phyloP scores from a whole-genome alignment of 2,888 invertebrate genomes.

The Noctua janthina region DNA sequence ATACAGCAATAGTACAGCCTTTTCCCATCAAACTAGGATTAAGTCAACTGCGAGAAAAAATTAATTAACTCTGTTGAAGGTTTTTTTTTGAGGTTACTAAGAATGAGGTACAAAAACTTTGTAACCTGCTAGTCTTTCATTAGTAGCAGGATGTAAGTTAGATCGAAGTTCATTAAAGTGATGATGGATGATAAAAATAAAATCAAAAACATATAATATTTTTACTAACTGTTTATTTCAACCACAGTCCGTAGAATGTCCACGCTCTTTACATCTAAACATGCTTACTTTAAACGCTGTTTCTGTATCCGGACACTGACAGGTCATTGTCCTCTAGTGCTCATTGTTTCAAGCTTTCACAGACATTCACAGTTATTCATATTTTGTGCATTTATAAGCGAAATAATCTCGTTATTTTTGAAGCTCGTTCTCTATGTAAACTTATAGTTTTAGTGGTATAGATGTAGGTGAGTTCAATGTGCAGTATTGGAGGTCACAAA shows the following conservation, averaged over 20 bases:
- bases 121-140: background rate
- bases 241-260: conserved; percentile 82
- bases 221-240: conserved; percentile 89
- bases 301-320: conserved; percentile 14
- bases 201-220: conserved; percentile 73
- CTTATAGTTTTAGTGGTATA: conserved; percentile 63
- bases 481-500: conserved; percentile 44
- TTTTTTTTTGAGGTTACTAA: background rate
- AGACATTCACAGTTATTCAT: conserved; percentile 56
- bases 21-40: background rate
- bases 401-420: conserved; percentile 61
- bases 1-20: background rate
- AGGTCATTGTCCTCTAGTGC: conserved; percentile 46
- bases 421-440: conserved; percentile 70
- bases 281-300: conserved; percentile 60
- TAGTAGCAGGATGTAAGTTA: background rate
- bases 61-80: background rate
- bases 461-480: conserved; percentile 49
- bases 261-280: conserved; percentile 72
- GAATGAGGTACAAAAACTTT: background rate
- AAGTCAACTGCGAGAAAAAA: background rate
- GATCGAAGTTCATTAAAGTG: background rate
- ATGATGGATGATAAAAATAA: conserved; percentile 29
- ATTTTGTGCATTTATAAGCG: conserved; percentile 68
- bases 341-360: conserved; percentile 62